phyloP scores from a whole-genome alignment of 2,888 invertebrate species.

The Lordiphosa andalusiaca region DNA sequence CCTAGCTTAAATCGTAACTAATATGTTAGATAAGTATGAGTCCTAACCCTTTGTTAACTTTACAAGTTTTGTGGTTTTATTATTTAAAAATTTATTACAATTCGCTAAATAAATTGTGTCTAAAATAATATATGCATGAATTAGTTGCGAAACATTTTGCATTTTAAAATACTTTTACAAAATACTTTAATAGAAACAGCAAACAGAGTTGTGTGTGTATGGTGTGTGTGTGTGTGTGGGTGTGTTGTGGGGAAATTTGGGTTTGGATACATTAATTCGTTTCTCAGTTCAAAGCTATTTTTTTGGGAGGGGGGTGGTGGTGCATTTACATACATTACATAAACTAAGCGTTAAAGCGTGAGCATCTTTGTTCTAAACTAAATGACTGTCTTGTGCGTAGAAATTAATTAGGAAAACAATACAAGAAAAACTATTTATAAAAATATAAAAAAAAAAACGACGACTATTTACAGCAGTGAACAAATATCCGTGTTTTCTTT shows the following conservation, averaged over 20 bases:
- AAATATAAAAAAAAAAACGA: conserved; percentile 43
- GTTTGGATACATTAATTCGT: conserved; percentile 11
- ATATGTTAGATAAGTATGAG: not conserved
- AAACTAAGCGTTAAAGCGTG: conserved; percentile 56
- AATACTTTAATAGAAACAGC: conserved; percentile 60
- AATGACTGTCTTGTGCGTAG: conserved; percentile 73
- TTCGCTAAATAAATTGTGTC: conserved; percentile 72
- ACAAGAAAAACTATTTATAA: conserved; percentile 24
- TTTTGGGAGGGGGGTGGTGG: conserved; percentile 13
- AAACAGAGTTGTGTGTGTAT: conserved; percentile 37
- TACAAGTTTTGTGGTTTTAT: conserved; percentile 54
- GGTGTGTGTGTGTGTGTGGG: conserved; percentile 7
- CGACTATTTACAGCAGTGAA: conserved; percentile 68
- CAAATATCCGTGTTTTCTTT: conserved; percentile 35
- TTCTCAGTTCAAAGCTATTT: conserved; percentile 61
- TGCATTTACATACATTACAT: conserved; percentile 26
- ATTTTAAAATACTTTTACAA: conserved; percentile 65
- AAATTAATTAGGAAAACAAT: conserved; percentile 22
- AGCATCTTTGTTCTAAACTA: conserved; percentile 57
- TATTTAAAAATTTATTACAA: conserved; percentile 70
- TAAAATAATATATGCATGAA: conserved; percentile 53
- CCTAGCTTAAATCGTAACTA: too few species aligned
- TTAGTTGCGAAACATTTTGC: conserved; percentile 50
- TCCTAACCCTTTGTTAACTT: conserved; percentile 43
- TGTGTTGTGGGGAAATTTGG: conserved; percentile 11